Evolutionary conservation across 2,797 vertebrate genomes (phyloP).

Genomic region (Acrossocheilus fasciatus): DNA sequence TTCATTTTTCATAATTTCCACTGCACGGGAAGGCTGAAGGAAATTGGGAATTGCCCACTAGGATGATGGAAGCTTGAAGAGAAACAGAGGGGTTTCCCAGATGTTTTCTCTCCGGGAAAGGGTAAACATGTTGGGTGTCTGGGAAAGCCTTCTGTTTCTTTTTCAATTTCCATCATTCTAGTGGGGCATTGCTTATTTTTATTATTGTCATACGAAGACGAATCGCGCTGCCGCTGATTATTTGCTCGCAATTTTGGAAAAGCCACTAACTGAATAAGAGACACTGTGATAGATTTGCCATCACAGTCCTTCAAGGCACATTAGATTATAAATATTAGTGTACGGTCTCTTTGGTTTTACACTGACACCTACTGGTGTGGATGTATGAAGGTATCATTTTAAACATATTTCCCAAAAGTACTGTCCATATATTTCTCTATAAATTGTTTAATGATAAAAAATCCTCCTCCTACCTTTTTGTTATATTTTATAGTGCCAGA

Average conservation of each 20-base stretch:
- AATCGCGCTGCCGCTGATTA: not conserved
- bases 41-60: conserved; percentile 8
- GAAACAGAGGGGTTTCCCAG: conserved; percentile 39
- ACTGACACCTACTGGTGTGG: conserved; percentile 24
- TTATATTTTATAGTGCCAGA: not conserved
- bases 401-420: not conserved
- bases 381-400: not conserved
- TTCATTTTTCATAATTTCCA: conserved; percentile 68
- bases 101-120: conserved; percentile 25
- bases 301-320: not conserved
- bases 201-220: not conserved
- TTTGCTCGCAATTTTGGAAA: not conserved
- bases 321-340: not conserved
- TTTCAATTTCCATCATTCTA: conserved; percentile 16
- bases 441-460: not conserved
- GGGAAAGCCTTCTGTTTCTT: conserved; percentile 10
- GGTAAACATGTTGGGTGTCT: not conserved
- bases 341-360: not conserved
- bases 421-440: not conserved
- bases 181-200: not conserved
- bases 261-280: conserved; percentile 15
- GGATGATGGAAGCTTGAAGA: conserved; percentile 16
- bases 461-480: not conserved
- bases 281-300: not conserved
- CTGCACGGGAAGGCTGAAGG: conserved; percentile 23